Percentiles rank a stretch among this genome's conserved stretches.
These are phyloP conservation scores for Pterostichus niger DNA, from an alignment of 2,888 invertebrate species.

Conservation along the genomic window DNA sequence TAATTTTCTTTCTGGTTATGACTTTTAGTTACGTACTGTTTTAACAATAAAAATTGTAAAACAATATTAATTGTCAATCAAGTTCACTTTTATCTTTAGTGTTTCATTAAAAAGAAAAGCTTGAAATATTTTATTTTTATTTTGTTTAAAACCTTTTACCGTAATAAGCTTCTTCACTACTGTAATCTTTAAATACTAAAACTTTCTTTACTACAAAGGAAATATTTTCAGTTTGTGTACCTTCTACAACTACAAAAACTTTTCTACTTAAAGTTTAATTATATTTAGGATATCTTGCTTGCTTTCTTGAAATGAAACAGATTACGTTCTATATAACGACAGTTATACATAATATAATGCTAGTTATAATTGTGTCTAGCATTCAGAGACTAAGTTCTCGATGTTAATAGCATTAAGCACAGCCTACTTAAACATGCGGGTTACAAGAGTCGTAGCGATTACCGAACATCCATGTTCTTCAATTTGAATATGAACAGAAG, in stretches of 20 bases:
- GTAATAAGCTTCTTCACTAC: constrained; percentile 31
- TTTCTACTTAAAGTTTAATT: too few species aligned
- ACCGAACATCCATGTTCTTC: constrained; percentile 17
- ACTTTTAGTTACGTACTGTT: constrained; percentile 3
- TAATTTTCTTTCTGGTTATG: constrained; percentile 6
- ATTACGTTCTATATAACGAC: too few species aligned
- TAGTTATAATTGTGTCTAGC: constrained; percentile 2
- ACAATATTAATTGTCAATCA: neutral
- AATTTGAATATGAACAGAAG: constrained; percentile 17
- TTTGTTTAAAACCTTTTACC: constrained; percentile 31
- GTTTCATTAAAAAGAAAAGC: constrained; percentile 7
- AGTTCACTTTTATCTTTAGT: constrained; percentile 28
- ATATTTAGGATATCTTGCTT: neutral
- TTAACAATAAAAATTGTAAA: neutral
- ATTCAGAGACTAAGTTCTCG: constrained; percentile 17
- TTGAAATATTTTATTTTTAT: neutral
- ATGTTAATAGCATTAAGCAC: constrained; percentile 19
- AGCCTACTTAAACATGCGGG: constrained; percentile 3
- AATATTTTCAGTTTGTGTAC: neutral
- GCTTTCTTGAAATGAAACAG: neutral
- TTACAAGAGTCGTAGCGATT: constrained; percentile 28
- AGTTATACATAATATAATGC: neutral
- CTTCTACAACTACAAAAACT: neutral
- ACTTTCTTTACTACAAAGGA: neutral
- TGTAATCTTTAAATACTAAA: neutral